Base-by-base conservation (phyloP, 1,140 invertebrate species). In the Drosophila paulistorum region DNA sequence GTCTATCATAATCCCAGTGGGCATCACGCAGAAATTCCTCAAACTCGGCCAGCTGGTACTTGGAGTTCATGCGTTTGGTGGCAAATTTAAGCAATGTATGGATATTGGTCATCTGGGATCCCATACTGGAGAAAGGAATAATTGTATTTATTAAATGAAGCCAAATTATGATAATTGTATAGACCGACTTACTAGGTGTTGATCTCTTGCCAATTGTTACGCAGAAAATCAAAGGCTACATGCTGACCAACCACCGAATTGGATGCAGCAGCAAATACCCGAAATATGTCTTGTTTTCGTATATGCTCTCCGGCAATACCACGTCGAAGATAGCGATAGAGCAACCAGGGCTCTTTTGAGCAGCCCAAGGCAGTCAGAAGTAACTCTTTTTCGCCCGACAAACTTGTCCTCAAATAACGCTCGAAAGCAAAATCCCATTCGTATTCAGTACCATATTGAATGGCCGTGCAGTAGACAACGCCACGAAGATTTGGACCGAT, bases 351-450 rank as follows among this genome's bases (percentile, higher is more conserved):
- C 72, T 97, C 95, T 45, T 95, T 93, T 0, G 95, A 95, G 77
- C 97, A 98, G 0, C 96, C 96, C 7, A 98, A 91, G 0, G 97
- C 95, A n/a, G 93, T 93, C 0, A 98, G 91, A 5, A 98, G 91
- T 7, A 95, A 89, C 66, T 96, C 95, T 80, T 96, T 95, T 84
- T 98, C 97, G 0, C 95, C 94, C 0, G 95, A 96, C 0, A 97
- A 95, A 69, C 95, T 95, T 0, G 96, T 94, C 4, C 94, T 94
- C 11, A 94, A 78, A 81, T 97, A 98, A 14, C 95, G 93, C 42
- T 96, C 93, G 94, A 96, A 97, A 0, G 95, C 94, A 90, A 98
- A 98, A 33, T 97, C 93, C 97, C 97, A 98, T 84, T 98, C 97
- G 4, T 94, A 92, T 65, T 96, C 94, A 0, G 95, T 95, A 2